Conservation (phyloP, 1,140 invertebrate genomes). For the Nixonia krombeini region DNA sequence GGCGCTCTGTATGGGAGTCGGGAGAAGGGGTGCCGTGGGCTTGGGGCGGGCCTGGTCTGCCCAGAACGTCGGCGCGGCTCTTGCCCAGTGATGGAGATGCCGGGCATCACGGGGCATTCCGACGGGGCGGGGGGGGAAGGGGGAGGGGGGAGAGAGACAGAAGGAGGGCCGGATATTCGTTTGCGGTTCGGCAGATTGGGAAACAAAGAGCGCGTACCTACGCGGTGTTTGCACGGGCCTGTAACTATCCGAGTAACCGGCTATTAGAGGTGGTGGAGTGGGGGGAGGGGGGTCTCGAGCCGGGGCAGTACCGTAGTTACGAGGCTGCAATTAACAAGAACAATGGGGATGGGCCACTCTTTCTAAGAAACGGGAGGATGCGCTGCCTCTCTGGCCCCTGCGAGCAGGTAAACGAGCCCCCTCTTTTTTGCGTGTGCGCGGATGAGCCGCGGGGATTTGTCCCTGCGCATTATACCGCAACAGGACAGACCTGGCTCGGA, state of each 20-base stretch:
- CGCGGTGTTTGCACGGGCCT: slow-evolving; percentile 37
- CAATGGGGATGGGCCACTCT: slow-evolving; percentile 35
- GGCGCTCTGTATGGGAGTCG: no score
- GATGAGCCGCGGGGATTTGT: background rate
- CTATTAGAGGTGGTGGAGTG: slow-evolving; percentile 49
- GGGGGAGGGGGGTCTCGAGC: slow-evolving; percentile 10
- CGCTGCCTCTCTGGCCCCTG: slow-evolving; percentile 12
- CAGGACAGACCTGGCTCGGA: slow-evolving; percentile 7
- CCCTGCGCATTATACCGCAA: background rate
- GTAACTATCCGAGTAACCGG: slow-evolving; percentile 44
- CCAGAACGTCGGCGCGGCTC: no score
- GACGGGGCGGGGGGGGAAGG: no score
- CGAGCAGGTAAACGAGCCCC: slow-evolving; percentile 31
- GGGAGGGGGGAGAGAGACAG: no score
- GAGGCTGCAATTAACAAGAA: slow-evolving; percentile 50
- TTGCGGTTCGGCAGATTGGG: slow-evolving; percentile 46
- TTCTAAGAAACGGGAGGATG: slow-evolving; percentile 33
- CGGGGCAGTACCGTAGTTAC: slow-evolving; percentile 24
- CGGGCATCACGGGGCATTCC: no score
- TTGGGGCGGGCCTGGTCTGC: no score
- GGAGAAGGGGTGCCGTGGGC: no score
- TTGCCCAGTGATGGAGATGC: no score
- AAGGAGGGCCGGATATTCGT: slow-evolving; percentile 22
- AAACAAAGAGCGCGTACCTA: slow-evolving; percentile 46
- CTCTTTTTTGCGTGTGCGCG: background rate